Conservation (phyloP, 92 coral and sea anemone species). For the Heteractis magnifica region DNA sequence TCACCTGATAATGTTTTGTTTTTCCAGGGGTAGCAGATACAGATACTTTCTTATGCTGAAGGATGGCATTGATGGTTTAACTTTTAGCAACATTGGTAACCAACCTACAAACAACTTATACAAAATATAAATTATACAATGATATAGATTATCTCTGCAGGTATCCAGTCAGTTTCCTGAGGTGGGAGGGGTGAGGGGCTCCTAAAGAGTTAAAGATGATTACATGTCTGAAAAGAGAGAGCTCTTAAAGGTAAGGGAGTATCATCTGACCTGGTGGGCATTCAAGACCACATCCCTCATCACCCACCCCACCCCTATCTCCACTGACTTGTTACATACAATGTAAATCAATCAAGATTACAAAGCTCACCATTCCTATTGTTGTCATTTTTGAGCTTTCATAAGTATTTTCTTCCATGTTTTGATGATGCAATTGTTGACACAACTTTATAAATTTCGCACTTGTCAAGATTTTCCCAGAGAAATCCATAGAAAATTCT, state of each 20-base stretch:
- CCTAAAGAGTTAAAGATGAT: too few species aligned
- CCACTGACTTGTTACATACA: too few species aligned
- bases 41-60: slow-evolving; percentile 90
- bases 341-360: not conserved
- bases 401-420: slow-evolving; percentile 4
- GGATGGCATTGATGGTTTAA: slow-evolving; percentile 88
- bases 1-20: slow-evolving; percentile 97
- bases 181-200: not conserved
- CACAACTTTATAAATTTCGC: slow-evolving; percentile 74
- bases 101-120: slow-evolving; percentile 62
- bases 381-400: slow-evolving; percentile 32
- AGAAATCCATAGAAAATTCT: not conserved
- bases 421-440: slow-evolving; percentile 50
- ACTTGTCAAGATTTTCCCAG: slow-evolving; percentile 56
- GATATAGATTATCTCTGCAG: not conserved
- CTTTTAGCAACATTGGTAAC: slow-evolving; percentile 98
- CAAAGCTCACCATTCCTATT: slow-evolving; percentile 66
- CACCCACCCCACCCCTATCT: too few species aligned
- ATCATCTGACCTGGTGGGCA: too few species aligned
- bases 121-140: not conserved
- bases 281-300: too few species aligned
- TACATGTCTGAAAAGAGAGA: too few species aligned
- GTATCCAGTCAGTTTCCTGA: not conserved
- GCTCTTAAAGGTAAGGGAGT: too few species aligned
- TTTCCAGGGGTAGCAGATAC: slow-evolving; percentile 96